Conservation (phyloP, 2,797 vertebrate genomes). For the Danionella dracula region DNA sequence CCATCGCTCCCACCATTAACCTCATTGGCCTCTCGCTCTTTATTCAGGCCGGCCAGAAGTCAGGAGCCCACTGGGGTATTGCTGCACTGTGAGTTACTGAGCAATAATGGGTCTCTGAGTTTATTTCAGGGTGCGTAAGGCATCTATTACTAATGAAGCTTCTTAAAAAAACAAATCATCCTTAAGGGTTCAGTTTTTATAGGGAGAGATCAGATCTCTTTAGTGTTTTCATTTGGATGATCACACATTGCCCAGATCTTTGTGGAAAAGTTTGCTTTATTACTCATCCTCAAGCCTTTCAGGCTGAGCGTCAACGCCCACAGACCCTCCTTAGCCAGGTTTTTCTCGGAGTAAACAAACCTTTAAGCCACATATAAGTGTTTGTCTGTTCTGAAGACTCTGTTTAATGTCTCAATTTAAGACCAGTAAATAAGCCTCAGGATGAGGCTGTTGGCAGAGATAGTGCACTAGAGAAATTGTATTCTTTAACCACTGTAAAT, state of each 20-base stretch:
- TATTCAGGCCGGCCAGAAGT: constrained; percentile 75
- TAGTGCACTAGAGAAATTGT: background rate
- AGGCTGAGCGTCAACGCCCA: background rate
- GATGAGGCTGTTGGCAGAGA: background rate
- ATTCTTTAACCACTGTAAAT: too few relatives aligned
- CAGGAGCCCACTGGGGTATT: constrained; percentile 76
- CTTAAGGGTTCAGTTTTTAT: background rate
- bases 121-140: background rate
- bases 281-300: background rate
- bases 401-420: background rate
- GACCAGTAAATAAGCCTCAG: background rate
- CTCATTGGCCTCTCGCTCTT: constrained; percentile 76
- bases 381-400: too few relatives aligned
- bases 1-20: constrained; percentile 75
- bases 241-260: background rate
- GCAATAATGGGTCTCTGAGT: background rate
- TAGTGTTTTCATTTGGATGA: background rate
- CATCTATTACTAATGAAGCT: background rate
- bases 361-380: background rate
- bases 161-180: background rate
- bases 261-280: background rate
- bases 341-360: background rate
- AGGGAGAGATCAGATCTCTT: background rate
- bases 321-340: background rate
- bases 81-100: constrained; percentile 68